Base-by-base conservation (phyloP, 2,797 vertebrate genomes). In the Cynodonichthys magdalenae region DNA sequence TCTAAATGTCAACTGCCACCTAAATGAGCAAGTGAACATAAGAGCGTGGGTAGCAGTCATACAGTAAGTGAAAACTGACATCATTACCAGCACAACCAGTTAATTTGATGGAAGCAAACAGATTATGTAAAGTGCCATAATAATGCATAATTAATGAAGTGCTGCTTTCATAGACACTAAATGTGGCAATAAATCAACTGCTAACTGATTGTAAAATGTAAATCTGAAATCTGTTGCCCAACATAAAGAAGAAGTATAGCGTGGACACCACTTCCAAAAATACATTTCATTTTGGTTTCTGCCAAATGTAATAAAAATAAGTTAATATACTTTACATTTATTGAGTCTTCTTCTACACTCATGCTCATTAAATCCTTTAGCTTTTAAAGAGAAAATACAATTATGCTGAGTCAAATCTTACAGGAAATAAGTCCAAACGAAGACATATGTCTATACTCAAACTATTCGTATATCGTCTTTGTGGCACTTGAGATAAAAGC, bases 61-160 rank as follows among this genome's bases (percentile, higher is more conserved):
- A 51, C 60, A 71, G 63, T 63, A 41, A 79, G 71, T 66, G 50
- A 73, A 77, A 73, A 63, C 31, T 86, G 65, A 60, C 71, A 63
- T 74, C 36, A 70, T 56, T 64, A 75, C 34, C 68, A 76, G 53
- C 54, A 64, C 12, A 58, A 34, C 42, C 39, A 60, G 58, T 56
- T 58, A 63, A 64, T 52, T 52, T 59, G 41, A 59, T 53, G 6
- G 24, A 60, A 49, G 66, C 63, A 53, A 51, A 53, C 12, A 53
- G 39, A 76, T 64, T 51, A 64, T 71, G 15, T 36, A 36, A 54
- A 60, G 31, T 42, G 27, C 10, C 31, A 63, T 29, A 39, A 49
- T 44, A 54, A 60, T 31, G 15, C 17, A 60, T 28, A 47, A 57
- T 44, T 27, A 59, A 63, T 66, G 20, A 50, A 52, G 17, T 50